Evolutionary conservation across 2,888 invertebrate genomes (phyloP).

Genomic region (Apantesis nais): DNA sequence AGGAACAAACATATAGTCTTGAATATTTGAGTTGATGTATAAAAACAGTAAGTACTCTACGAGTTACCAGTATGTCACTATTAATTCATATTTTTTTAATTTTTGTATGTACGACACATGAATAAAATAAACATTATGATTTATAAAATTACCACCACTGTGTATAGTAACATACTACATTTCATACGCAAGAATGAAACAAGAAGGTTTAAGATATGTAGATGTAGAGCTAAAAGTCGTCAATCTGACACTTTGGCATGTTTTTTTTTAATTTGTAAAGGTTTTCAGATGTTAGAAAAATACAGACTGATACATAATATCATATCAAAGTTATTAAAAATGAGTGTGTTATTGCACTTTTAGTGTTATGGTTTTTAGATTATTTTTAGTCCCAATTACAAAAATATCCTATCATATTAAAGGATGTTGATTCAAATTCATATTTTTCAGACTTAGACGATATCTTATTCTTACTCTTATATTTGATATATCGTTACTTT

Average conservation of each 20-base stretch:
- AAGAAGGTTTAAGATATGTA: not conserved
- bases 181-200: not conserved
- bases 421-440: too few relatives aligned
- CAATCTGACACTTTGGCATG: not conserved
- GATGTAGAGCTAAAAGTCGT: not conserved
- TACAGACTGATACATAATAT: not conserved
- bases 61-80: conserved; percentile 22
- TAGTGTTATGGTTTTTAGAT: too few relatives aligned
- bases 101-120: conserved; percentile 23
- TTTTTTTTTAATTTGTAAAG: not conserved
- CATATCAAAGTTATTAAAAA: too few relatives aligned
- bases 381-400: too few relatives aligned
- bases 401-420: too few relatives aligned
- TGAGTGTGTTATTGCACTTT: too few relatives aligned
- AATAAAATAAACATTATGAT: conserved; percentile 17
- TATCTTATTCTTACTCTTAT: too few relatives aligned
- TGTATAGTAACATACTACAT: not conserved
- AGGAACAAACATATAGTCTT: conserved; percentile 32
- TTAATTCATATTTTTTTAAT: conserved; percentile 30
- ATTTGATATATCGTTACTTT: too few relatives aligned
- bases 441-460: too few relatives aligned
- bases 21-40: conserved; percentile 13
- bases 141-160: conserved; percentile 15
- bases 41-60: conserved; percentile 28
- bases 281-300: not conserved